A percentile compares a stretch with the other conserved stretches of the same genome.
Conservation (phyloP, 2,888 invertebrate species). For the Agrochola lota region DNA sequence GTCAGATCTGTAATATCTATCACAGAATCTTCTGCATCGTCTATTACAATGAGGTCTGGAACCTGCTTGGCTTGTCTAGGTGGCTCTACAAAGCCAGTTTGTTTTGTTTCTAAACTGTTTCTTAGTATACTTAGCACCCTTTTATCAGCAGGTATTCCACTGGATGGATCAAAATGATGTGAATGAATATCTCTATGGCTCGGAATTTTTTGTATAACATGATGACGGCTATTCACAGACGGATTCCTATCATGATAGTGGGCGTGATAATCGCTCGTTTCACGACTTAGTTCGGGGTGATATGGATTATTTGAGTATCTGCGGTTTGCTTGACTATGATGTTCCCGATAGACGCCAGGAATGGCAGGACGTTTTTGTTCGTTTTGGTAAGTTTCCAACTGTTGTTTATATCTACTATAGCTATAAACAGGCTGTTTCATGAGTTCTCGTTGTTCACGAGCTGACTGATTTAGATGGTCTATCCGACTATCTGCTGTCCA, state of each 20-base stretch:
- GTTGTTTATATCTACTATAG: conserved; percentile 86
- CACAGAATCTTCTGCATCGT: conserved; percentile 87
- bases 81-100: conserved; percentile 89
- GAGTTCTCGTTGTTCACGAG: conserved; percentile 85
- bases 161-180: conserved; percentile 79
- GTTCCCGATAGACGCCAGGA: conserved; percentile 79
- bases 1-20: conserved; percentile 88
- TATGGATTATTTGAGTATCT: conserved; percentile 79
- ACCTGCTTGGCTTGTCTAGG: conserved; percentile 86
- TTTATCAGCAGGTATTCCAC: conserved; percentile 91
- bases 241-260: conserved; percentile 82
- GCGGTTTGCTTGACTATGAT: conserved; percentile 76
- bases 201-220: conserved; percentile 85
- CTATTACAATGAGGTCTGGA: conserved; percentile 88
- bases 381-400: conserved; percentile 85
- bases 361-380: conserved; percentile 81
- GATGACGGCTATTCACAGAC: conserved; percentile 79
- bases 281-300: conserved; percentile 78
- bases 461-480: conserved; percentile 82
- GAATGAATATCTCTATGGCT: conserved; percentile 82
- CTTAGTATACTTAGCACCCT: conserved; percentile 93
- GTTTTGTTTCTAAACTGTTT: conserved; percentile 93
- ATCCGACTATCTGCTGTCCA: conserved; percentile 86
- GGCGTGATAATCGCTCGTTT: conserved; percentile 80
- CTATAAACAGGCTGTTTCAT: conserved; percentile 87